Percentiles rank a stretch among this genome's conserved stretches.
Conservation (phyloP, 2,888 invertebrate species). For the Yponomeuta plumbellus region DNA sequence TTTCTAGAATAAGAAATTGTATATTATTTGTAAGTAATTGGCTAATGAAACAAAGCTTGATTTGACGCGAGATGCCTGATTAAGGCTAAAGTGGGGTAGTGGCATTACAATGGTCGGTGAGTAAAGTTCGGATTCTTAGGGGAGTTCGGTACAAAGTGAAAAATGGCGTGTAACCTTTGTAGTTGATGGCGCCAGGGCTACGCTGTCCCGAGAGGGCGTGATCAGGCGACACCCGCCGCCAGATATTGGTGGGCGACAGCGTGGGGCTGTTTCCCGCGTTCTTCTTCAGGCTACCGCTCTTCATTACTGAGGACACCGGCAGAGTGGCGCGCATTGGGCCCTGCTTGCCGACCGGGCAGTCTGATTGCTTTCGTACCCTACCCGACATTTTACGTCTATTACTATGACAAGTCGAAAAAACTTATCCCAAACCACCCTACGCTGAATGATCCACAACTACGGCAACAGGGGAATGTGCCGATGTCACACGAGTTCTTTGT, state of each 20-base stretch:
- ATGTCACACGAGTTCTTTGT: constrained; percentile 69
- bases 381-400: constrained; percentile 64
- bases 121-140: too few species aligned
- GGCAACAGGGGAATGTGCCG: constrained; percentile 33
- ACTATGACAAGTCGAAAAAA: constrained; percentile 33
- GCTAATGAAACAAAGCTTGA: not conserved
- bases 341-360: constrained; percentile 75
- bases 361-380: constrained; percentile 81
- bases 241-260: constrained; percentile 80
- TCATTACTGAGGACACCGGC: constrained; percentile 84
- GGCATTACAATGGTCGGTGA: too few species aligned
- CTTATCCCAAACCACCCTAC: constrained; percentile 7
- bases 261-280: constrained; percentile 80
- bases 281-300: constrained; percentile 78
- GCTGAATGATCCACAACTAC: constrained; percentile 25
- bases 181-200: constrained; percentile 83
- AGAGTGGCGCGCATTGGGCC: constrained; percentile 87
- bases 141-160: not conserved
- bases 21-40: too few species aligned
- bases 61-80: not conserved
- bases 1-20: too few species aligned
- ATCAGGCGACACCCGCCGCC: constrained; percentile 83
- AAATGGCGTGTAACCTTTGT: constrained; percentile 77
- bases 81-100: not conserved
- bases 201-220: constrained; percentile 82